These are phyloP conservation scores for Xyrichtys novacula DNA, from an alignment of 2,797 vertebrate species.

Conservation along the genomic window DNA sequence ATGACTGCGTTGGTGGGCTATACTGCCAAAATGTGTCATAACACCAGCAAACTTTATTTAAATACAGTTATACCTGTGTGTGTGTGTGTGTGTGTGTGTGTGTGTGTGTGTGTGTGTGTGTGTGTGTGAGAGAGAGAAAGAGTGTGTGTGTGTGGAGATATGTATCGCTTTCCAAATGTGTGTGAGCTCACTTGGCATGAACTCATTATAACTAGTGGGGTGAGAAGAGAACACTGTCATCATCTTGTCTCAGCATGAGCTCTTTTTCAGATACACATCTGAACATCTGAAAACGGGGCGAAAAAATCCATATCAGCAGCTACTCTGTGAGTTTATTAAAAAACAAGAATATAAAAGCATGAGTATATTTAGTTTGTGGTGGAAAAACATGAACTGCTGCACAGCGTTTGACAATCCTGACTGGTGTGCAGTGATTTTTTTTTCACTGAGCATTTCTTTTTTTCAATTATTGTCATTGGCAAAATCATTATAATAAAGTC, in stretches of 20 bases:
- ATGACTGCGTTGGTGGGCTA: slow-evolving; percentile 4
- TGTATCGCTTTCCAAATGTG: slow-evolving; percentile 4
- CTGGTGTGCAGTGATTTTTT: not conserved
- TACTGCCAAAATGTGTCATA: slow-evolving; percentile 21
- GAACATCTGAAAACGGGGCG: not conserved
- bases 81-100: not conserved
- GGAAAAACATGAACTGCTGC: not conserved
- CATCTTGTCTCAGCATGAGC: slow-evolving; percentile 9
- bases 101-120: not conserved
- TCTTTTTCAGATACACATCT: slow-evolving; percentile 13
- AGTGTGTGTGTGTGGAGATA: not conserved
- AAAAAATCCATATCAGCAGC: not conserved
- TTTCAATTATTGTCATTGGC: too few species aligned
- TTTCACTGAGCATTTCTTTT: not conserved
- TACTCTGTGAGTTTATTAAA: not conserved
- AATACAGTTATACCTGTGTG: slow-evolving; percentile 3
- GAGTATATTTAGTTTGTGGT: not conserved
- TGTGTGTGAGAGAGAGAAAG: not conserved
- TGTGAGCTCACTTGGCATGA: slow-evolving; percentile 6
- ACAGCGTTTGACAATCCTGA: not conserved
- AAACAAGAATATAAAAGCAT: not conserved
- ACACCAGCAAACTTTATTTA: slow-evolving; percentile 10
- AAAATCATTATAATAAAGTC: not conserved
- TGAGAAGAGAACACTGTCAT: slow-evolving; percentile 22
- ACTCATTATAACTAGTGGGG: slow-evolving; percentile 24